Conservation (phyloP, 2,797 vertebrate genomes). For the Eulemur coronatus region DNA sequence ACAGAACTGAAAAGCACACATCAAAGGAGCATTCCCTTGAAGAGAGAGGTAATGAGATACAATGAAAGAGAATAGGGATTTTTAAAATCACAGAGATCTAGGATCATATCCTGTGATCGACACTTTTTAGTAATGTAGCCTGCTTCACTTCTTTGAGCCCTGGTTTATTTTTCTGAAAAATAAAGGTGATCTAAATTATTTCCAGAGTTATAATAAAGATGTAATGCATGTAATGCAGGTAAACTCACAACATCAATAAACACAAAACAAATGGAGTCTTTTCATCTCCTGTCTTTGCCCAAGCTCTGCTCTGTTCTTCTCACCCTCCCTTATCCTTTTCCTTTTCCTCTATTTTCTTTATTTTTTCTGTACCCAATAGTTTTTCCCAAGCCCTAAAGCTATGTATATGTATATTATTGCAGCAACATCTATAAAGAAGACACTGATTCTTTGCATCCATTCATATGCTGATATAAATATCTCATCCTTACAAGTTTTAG, state of each 20-base stretch:
- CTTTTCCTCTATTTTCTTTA: not conserved
- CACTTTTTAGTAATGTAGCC: not conserved
- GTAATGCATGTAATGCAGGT: not conserved
- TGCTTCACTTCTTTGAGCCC: not conserved
- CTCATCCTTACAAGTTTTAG: constrained; percentile 19
- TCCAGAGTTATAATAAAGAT: not conserved
- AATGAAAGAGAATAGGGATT: not conserved
- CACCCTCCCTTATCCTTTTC: not conserved
- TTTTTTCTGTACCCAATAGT: not conserved
- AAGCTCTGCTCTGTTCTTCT: not conserved
- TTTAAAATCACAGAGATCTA: not conserved
- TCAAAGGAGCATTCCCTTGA: not conserved
- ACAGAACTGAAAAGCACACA: constrained; percentile 22
- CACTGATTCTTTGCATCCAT: not conserved
- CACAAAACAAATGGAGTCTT: not conserved
- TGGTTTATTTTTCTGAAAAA: constrained; percentile 4
- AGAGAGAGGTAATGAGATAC: not conserved
- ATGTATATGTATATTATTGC: not conserved
- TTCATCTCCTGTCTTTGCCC: not conserved
- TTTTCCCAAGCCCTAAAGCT: not conserved
- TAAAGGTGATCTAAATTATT: not conserved
- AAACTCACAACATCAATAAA: not conserved
- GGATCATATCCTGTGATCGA: not conserved
- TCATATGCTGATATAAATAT: not conserved
- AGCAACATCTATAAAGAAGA: not conserved